Base-by-base conservation (phyloP, 2,888 invertebrate species). In the Ennomos erosarius region DNA sequence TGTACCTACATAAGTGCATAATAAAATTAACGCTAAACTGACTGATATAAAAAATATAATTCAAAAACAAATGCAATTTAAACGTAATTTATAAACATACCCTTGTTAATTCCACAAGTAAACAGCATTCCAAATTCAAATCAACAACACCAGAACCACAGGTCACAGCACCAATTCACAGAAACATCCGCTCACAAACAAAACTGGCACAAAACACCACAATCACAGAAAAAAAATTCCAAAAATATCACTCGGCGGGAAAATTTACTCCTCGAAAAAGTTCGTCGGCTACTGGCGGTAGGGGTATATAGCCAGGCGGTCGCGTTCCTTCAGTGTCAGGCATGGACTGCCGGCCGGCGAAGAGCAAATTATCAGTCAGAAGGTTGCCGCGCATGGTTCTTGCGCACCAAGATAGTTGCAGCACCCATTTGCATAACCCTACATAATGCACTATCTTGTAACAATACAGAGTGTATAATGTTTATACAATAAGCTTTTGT, bases 341-440 rank as follows among this genome's bases (percentile, higher is more conserved):
- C 73, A 75, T 78, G 78, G 83, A 89, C 90, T 90, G 86, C 85
- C 82, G 82, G 83, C 85, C 82, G 84, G 83, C 81, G 61, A 63
- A 58, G 68, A 67, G 64, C 67, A 70, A 71, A 69, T 76, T 75
- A 62, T 66, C 62, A 67, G 59, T 66, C 62, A 67, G 59, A 63
- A 56, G 58, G 63, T 64, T 79, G 70, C 70, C 84, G 90, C 90
- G 90, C 90, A 90, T 71, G 72, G 74, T 78, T 76, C 78, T 82
- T 78, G 90, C 90, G 89, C 90, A 89, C 75, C 73, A 72, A 55
- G 47, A 59, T 43, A 73, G 53, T 75, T 76, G 79, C 70, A 62
- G 79, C 78, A 87, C 82, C 83, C 82, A 84, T 80, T 76, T 65
- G 62, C 69, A 70, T 71, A 76, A 70, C 71, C 75, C 78, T 72